Conservation (phyloP, 2,797 vertebrate genomes). For the Eremophila alpestris region DNA sequence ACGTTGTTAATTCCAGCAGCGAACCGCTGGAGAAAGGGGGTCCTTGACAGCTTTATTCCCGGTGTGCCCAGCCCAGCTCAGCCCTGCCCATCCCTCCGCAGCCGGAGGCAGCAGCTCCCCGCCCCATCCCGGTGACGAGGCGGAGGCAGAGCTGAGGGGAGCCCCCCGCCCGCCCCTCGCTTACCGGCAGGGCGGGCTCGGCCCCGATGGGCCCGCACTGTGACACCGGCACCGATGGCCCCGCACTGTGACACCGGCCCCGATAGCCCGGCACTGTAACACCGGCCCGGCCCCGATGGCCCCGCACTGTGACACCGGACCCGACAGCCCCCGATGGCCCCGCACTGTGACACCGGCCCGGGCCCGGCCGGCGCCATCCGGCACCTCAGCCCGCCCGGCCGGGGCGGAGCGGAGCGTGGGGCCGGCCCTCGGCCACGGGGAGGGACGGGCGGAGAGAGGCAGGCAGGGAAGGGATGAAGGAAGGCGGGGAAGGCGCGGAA, state of each 20-base stretch:
- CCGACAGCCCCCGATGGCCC: too few species aligned
- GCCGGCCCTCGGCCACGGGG: background rate
- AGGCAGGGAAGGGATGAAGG: background rate
- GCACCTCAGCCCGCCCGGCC: background rate
- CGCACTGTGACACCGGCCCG: background rate
- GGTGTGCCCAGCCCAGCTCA: background rate
- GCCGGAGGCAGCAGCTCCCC: background rate
- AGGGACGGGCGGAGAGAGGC: background rate
- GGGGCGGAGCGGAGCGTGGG: slow-evolving; percentile 10
- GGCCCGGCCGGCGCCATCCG: background rate
- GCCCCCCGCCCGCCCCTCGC: background rate
- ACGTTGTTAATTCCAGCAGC: accelerated
- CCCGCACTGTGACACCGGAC: too few species aligned
- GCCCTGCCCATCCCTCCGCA: background rate
- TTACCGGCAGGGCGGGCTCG: background rate
- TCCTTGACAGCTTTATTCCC: background rate
- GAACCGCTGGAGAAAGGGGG: accelerated
- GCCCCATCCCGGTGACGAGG: background rate
- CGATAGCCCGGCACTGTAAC: background rate
- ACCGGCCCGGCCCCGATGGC: background rate
- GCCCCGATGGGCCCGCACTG: background rate
- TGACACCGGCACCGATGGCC: too few species aligned
- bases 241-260: background rate
- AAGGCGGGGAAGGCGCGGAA: background rate
- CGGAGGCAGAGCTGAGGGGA: too few species aligned